Percentiles rank a stretch among this genome's conserved stretches.
phyloP scores from a whole-genome alignment of 2,888 invertebrate genomes.

The Fabriciana adippe region DNA sequence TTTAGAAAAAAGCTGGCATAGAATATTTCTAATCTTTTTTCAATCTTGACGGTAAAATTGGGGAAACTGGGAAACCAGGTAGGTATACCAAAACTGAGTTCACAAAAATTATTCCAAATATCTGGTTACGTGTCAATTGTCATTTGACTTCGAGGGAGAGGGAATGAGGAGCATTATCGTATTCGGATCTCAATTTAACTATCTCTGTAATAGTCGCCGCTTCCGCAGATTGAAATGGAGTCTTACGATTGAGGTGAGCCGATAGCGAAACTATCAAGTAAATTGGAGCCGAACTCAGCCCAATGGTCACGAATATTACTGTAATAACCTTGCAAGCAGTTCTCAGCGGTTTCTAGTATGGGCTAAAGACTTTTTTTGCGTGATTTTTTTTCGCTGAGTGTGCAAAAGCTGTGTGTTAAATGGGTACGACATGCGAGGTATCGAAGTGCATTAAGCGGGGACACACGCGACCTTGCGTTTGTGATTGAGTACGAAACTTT shows the following conservation, averaged over 20 bases:
- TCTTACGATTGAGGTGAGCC: slow-evolving; percentile 40
- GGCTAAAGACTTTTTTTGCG: slow-evolving; percentile 24
- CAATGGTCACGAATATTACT: slow-evolving; percentile 25
- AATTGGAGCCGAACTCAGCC: slow-evolving; percentile 41
- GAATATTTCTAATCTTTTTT: too few species aligned
- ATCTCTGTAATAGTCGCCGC: slow-evolving; percentile 40
- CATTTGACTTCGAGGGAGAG: slow-evolving; percentile 30
- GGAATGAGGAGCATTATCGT: slow-evolving; percentile 44
- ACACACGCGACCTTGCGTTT: slow-evolving; percentile 37
- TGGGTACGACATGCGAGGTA: slow-evolving; percentile 53
- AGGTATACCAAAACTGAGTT: slow-evolving; percentile 16
- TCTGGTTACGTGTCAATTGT: slow-evolving; percentile 37
- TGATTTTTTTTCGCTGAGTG: slow-evolving; percentile 26
- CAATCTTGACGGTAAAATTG: too few species aligned
- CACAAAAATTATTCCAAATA: slow-evolving; percentile 17
- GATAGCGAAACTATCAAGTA: slow-evolving; percentile 46
- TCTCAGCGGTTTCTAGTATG: slow-evolving; percentile 13
- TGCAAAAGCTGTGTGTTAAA: slow-evolving; percentile 41
- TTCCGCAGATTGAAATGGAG: slow-evolving; percentile 41
- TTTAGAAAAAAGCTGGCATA: too few species aligned
- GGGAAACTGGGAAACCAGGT: background rate
- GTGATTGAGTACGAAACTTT: slow-evolving; percentile 19
- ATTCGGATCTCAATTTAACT: slow-evolving; percentile 45
- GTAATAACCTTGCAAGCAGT: slow-evolving; percentile 26
- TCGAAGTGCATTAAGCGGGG: slow-evolving; percentile 47